These are phyloP conservation scores for Oreochromis grahami DNA, from an alignment of 2,797 vertebrate species.

Conservation along the genomic window DNA sequence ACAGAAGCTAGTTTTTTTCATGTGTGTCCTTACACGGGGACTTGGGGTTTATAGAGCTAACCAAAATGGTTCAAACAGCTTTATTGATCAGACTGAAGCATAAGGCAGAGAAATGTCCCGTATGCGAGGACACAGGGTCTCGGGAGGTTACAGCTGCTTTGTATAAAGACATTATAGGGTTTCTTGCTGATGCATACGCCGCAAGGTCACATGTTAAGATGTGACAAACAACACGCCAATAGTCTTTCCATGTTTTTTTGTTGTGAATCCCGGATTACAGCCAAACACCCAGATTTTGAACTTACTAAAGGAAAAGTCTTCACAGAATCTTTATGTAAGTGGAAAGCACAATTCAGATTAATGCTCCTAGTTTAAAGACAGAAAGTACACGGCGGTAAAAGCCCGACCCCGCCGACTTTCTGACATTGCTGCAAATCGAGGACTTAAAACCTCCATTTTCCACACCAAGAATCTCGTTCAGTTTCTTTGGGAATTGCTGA, in stretches of 20 bases:
- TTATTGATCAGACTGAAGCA: rapidly evolving
- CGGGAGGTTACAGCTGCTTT: neutral
- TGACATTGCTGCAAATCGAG: neutral
- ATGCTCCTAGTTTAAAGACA: neutral
- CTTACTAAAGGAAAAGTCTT: neutral
- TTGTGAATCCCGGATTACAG: neutral
- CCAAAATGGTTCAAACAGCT: neutral
- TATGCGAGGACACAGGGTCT: neutral
- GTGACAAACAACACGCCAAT: rapidly evolving
- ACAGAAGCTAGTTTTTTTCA: neutral
- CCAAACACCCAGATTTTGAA: neutral
- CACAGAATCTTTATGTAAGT: neutral
- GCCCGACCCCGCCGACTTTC: rapidly evolving
- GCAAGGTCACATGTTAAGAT: neutral
- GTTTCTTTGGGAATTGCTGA: neutral
- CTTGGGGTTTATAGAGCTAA: neutral
- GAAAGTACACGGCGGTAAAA: neutral
- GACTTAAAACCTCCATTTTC: neutral
- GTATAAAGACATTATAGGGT: neutral
- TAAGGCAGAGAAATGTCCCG: neutral
- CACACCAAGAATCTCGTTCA: neutral
- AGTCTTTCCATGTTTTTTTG: neutral
- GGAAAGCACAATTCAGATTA: rapidly evolving
- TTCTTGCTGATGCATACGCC: neutral
- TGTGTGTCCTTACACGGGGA: rapidly evolving